phyloP scores from a whole-genome alignment of 2,113 vertebrate genomes.

The Apistogramma diplotaenia region DNA sequence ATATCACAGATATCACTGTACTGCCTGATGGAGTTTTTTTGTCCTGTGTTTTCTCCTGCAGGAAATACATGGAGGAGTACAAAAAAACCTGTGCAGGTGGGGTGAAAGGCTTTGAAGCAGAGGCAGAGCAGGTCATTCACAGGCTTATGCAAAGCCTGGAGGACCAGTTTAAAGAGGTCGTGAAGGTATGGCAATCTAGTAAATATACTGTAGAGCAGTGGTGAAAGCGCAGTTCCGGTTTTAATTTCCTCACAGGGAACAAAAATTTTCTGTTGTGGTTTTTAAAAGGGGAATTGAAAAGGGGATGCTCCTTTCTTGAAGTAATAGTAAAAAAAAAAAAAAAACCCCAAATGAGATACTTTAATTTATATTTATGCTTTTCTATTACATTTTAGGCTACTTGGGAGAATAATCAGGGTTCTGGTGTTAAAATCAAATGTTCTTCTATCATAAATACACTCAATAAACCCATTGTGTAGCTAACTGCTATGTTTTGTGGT shows the following conservation, averaged over 20 bases:
- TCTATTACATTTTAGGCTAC: fast-evolving
- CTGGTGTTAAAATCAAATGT: fast-evolving
- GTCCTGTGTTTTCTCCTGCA: slow-evolving; percentile 12
- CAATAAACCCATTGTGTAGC: fast-evolving
- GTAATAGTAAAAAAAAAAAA: fast-evolving
- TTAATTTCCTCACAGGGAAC: background rate
- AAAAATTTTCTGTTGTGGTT: background rate
- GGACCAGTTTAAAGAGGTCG: slow-evolving; percentile 63
- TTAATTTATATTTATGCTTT: background rate
- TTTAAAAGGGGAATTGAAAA: background rate
- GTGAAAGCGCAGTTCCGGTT: background rate
- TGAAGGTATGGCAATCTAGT: slow-evolving; percentile 46
- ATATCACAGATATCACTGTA: background rate
- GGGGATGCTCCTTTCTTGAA: background rate
- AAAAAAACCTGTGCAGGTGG: slow-evolving; percentile 12
- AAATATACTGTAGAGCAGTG: background rate
- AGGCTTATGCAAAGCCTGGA: slow-evolving; percentile 51
- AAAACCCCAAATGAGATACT: background rate
- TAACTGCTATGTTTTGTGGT: background rate
- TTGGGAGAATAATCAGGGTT: background rate
- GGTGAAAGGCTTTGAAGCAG: slow-evolving; percentile 43
- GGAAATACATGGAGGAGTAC: slow-evolving; percentile 67
- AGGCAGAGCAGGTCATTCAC: slow-evolving; percentile 43
- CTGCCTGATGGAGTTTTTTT: fast-evolving
- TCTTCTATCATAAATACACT: fast-evolving